Evolutionary conservation across 2,113 vertebrate species (phyloP).

Genomic region (Spilogale gracilis): DNA sequence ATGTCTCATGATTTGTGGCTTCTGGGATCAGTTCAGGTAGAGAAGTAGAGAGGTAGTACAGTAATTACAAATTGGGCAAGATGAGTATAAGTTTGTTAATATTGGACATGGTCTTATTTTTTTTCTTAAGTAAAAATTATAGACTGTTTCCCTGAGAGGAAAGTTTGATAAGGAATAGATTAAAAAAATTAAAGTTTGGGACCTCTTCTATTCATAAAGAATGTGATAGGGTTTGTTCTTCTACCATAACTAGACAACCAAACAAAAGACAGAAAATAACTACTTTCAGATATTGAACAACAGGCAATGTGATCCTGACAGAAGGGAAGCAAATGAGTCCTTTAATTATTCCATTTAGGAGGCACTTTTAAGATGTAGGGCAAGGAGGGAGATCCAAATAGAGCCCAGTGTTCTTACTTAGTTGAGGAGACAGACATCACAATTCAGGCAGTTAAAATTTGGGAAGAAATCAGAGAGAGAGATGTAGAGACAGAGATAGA

Average conservation of each 20-base stretch:
- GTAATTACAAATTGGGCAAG: background rate
- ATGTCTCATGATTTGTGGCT: background rate
- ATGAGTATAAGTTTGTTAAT: background rate
- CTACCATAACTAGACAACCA: background rate
- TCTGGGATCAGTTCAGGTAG: background rate
- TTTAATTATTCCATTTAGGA: background rate
- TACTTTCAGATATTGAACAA: background rate
- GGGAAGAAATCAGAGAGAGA: constrained; percentile 54
- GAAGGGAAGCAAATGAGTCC: background rate
- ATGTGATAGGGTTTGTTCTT: background rate
- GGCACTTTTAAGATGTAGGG: background rate
- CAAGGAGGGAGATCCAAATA: background rate
- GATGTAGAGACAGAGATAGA: background rate
- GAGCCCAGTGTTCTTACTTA: background rate
- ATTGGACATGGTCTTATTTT: background rate
- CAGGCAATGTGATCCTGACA: background rate
- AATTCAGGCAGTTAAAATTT: constrained; percentile 22
- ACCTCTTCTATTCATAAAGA: background rate
- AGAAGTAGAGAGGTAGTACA: background rate
- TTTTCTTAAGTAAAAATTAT: background rate
- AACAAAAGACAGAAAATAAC: background rate
- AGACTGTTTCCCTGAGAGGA: background rate
- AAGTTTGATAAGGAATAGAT: background rate
- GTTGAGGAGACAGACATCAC: background rate
- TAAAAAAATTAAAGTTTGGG: background rate